These are phyloP conservation scores for Pseudomugil gertrudae DNA, from an alignment of 2,797 vertebrate species.

Conservation along the genomic window DNA sequence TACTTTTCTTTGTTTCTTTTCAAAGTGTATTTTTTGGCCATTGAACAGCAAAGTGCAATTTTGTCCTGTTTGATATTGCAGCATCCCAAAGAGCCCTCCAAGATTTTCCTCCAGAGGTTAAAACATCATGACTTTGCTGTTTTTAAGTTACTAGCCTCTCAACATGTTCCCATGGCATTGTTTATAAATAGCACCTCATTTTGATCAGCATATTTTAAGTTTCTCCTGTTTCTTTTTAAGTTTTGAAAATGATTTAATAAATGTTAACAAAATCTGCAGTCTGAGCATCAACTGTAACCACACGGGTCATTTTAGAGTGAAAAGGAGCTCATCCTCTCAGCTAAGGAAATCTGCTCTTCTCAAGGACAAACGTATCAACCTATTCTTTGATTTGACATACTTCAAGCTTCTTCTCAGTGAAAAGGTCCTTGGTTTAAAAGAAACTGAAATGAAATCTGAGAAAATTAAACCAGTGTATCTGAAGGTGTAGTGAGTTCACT, in stretches of 20 bases:
- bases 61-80: neutral
- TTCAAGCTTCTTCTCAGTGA: neutral
- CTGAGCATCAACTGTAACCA: neutral
- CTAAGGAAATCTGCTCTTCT: neutral
- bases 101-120: slow-evolving; percentile 1
- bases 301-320: neutral
- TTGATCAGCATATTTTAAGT: neutral
- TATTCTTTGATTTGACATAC: slow-evolving; percentile 1
- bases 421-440: neutral
- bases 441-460: neutral
- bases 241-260: neutral
- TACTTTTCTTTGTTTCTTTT: neutral
- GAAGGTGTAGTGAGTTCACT: slow-evolving; percentile 59
- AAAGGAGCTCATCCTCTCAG: neutral
- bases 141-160: neutral
- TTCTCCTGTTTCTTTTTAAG: neutral
- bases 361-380: neutral
- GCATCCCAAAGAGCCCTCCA: neutral
- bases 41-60: neutral
- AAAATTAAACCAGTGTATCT: neutral
- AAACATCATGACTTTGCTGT: neutral
- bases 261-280: neutral
- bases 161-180: neutral
- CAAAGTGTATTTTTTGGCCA: neutral
- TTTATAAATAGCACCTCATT: neutral